Evolutionary conservation across 2,888 invertebrate genomes (phyloP), one percentile per base, ranked within the genome.

Genomic region (Tetragonisca angustula): DNA sequence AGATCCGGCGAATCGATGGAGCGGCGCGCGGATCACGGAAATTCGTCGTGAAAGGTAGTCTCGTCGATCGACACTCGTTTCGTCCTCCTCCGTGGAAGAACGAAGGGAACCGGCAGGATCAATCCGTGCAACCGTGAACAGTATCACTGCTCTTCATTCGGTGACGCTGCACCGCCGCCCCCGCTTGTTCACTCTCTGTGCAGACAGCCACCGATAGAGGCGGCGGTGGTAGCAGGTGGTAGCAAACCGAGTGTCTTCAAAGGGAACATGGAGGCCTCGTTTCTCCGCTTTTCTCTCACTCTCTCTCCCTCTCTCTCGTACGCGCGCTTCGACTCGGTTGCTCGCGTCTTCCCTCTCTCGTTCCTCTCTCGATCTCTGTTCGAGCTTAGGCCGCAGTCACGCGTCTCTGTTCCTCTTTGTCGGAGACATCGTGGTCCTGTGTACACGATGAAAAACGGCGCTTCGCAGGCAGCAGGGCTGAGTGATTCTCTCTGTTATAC

Each of bases 91-190:
- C 64, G 56, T 77, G 5, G 11, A 56, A 49, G 54, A 21, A 65
- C 67, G 32, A 4, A 19, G 24, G n/a, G 67, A 81, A 69, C 74
- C 5, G 65, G 56, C 27, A 69, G 24, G 74, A 83, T 74, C 81
- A 82, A 75, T 76, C 84, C 82, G 71, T 79, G 79, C 61, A 77
- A 84, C 89, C 84, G 74, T 68, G 85, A 81, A 82, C 81, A 87
- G 78, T 84, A 86, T 87, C 85, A 88, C 87, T 88, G 86, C 79
- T 88, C 84, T 78, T 75, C 76, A 76, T 75, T 86, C 75, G 81
- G 21, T 61, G 83, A 52, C 49, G 77, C 70, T 56, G 56, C 72
- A 62, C 70, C 81, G 64, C 79, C 81, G 61, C 77, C 81, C 76
- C 79, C 81, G 79, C 81, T 24, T 19, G 68, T 84, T 74, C n/a